Conservation (phyloP, 2,888 invertebrate genomes). For the Pilophorus perplexus region DNA sequence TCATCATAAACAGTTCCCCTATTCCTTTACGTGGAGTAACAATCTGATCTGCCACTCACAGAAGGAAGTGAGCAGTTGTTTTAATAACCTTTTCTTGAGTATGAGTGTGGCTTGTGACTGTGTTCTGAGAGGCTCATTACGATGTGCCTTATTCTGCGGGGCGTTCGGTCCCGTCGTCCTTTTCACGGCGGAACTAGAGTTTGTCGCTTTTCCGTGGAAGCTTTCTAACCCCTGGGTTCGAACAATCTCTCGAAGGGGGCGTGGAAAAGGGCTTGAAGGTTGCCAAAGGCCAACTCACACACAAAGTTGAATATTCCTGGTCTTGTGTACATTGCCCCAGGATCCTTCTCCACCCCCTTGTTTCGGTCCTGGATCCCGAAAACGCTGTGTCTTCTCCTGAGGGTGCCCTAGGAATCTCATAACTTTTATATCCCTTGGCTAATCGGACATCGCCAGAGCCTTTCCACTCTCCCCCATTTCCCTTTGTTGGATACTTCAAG, state of each 20-base stretch:
- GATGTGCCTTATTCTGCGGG: too few relatives aligned
- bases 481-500: constrained; percentile 36
- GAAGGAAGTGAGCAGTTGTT: not conserved
- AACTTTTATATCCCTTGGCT: constrained; percentile 35
- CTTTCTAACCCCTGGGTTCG: too few relatives aligned
- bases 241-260: not conserved
- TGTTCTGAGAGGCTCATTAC: too few relatives aligned
- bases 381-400: constrained; percentile 1
- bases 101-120: too few relatives aligned
- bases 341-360: constrained; percentile 15
- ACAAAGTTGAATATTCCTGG: constrained; percentile 38
- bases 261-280: constrained; percentile 1
- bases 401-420: constrained; percentile 23
- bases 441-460: constrained; percentile 29
- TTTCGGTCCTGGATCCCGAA: not conserved
- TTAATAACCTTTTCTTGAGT: too few relatives aligned
- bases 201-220: constrained; percentile 4
- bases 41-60: not conserved
- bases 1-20: constrained; percentile 4
- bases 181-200: not conserved
- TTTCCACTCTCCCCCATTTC: constrained; percentile 7
- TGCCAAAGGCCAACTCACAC: constrained; percentile 25
- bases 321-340: constrained; percentile 33
- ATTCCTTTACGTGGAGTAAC: not conserved
- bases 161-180: too few relatives aligned